phyloP scores from a whole-genome alignment of 1,140 invertebrate genomes.

The Bicyclus anynana region DNA sequence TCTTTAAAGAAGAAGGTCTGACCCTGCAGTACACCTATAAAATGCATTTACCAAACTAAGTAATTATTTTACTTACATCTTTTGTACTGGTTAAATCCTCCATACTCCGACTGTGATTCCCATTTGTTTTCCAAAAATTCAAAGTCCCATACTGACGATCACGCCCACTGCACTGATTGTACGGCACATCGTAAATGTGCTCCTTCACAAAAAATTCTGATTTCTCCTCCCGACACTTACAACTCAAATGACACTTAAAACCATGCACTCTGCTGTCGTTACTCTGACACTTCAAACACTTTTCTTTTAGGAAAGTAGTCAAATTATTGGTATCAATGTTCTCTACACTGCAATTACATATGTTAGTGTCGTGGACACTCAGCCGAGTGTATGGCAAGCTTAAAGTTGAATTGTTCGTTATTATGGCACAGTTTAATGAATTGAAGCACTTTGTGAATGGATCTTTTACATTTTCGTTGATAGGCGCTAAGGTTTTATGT shows the following conservation, averaged over 20 bases:
- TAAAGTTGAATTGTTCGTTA: slow-evolving; percentile 52
- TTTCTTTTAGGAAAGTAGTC: slow-evolving; percentile 36
- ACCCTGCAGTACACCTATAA: no score
- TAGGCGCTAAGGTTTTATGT: slow-evolving; percentile 47
- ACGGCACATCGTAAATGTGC: slow-evolving; percentile 66
- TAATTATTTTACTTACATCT: slow-evolving; percentile 38
- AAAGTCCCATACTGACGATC: slow-evolving; percentile 50
- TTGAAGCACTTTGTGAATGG: slow-evolving; percentile 76
- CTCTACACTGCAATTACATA: slow-evolving; percentile 45
- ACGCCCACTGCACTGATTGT: slow-evolving; percentile 18
- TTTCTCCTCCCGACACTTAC: slow-evolving; percentile 47
- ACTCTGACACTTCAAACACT: slow-evolving; percentile 53
- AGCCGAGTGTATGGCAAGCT: slow-evolving; percentile 65
- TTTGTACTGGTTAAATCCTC: slow-evolving; percentile 38
- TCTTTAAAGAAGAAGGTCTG: no score
- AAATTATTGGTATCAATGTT: slow-evolving; percentile 29
- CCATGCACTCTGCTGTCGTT: slow-evolving; percentile 46
- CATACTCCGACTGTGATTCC: slow-evolving; percentile 45
- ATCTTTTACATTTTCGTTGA: slow-evolving; percentile 38
- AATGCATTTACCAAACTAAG: no score
- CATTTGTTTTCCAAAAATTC: slow-evolving; percentile 37
- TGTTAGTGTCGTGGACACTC: slow-evolving; percentile 36
- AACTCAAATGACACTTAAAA: slow-evolving; percentile 69
- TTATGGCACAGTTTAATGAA: slow-evolving; percentile 74
- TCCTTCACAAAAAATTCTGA: slow-evolving; percentile 56